Evolutionary conservation across 2,888 invertebrate species (phyloP).

Genomic region (Ischnus inquisitorius): DNA sequence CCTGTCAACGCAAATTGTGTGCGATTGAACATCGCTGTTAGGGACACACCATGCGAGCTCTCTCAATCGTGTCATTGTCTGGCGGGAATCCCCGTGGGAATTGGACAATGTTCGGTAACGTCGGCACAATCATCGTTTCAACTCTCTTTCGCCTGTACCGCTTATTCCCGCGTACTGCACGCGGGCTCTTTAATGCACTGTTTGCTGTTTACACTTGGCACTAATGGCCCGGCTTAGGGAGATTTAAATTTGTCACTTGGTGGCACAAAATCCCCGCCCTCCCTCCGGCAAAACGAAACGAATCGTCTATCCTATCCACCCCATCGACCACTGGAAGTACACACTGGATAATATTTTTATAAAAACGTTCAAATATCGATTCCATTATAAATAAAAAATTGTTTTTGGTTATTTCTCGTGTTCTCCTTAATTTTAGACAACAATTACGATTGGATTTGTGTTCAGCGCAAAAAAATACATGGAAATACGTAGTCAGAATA

Average conservation of each 20-base stretch:
- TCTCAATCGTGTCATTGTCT: slow-evolving; percentile 69
- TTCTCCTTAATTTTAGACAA: no score
- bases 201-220: slow-evolving; percentile 84
- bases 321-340: not conserved
- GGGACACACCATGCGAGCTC: slow-evolving; percentile 58
- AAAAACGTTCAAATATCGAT: no score
- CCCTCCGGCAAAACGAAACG: slow-evolving; percentile 35
- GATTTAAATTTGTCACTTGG: slow-evolving; percentile 84
- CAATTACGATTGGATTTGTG: no score
- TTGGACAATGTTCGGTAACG: slow-evolving; percentile 80
- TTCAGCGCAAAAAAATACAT: no score
- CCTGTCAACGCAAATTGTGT: slow-evolving; percentile 59
- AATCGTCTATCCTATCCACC: slow-evolving; percentile 18
- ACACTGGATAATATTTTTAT: no score
- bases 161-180: slow-evolving; percentile 54
- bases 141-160: slow-evolving; percentile 3
- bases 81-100: slow-evolving; percentile 84
- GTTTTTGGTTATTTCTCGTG: no score
- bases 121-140: slow-evolving; percentile 53
- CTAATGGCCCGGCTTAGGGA: slow-evolving; percentile 85
- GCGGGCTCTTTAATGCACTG: slow-evolving; percentile 82
- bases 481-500: no score
- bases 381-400: no score
- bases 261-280: slow-evolving; percentile 67
- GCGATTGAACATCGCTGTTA: slow-evolving; percentile 38